phyloP scores from a whole-genome alignment of 2,888 invertebrate genomes.

The Nomada ruficornis region DNA sequence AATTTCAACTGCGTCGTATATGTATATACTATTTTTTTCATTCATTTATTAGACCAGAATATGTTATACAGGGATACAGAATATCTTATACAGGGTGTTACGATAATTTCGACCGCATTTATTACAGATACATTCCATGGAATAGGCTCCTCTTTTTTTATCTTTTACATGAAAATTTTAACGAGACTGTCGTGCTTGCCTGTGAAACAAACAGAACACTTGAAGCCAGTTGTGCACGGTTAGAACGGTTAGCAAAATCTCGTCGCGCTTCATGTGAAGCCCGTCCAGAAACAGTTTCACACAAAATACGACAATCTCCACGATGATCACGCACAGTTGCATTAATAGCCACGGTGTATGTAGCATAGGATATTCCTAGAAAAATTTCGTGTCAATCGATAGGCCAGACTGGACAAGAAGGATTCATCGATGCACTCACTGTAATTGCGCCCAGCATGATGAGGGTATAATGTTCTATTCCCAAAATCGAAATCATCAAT shows the following conservation, averaged over 20 bases:
- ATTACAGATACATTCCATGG: background rate
- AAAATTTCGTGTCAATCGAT: slow-evolving; percentile 4
- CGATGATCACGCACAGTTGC: slow-evolving; percentile 81
- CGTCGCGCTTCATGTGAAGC: slow-evolving; percentile 79
- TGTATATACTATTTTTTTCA: background rate
- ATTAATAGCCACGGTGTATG: slow-evolving; percentile 82
- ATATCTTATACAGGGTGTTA: background rate
- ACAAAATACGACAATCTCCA: slow-evolving; percentile 79
- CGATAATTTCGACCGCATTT: slow-evolving; percentile 22
- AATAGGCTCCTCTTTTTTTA: background rate
- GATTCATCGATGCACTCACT: slow-evolving; percentile 65
- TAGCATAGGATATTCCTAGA: slow-evolving; percentile 81
- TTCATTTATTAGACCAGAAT: background rate
- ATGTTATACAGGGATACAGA: background rate
- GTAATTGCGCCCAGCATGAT: slow-evolving; percentile 81
- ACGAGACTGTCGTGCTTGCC: slow-evolving; percentile 68
- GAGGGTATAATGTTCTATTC: slow-evolving; percentile 82
- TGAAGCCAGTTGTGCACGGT: slow-evolving; percentile 82
- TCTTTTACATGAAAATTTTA: background rate
- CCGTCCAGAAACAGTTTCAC: slow-evolving; percentile 80
- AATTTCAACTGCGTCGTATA: slow-evolving; percentile 18
- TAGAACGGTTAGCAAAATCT: slow-evolving; percentile 78
- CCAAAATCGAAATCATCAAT: slow-evolving; percentile 82
- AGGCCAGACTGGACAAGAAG: background rate
- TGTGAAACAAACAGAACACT: slow-evolving; percentile 82